Evolutionary conservation across 2,888 invertebrate genomes (phyloP).

Genomic region (Amphipoea lucens): DNA sequence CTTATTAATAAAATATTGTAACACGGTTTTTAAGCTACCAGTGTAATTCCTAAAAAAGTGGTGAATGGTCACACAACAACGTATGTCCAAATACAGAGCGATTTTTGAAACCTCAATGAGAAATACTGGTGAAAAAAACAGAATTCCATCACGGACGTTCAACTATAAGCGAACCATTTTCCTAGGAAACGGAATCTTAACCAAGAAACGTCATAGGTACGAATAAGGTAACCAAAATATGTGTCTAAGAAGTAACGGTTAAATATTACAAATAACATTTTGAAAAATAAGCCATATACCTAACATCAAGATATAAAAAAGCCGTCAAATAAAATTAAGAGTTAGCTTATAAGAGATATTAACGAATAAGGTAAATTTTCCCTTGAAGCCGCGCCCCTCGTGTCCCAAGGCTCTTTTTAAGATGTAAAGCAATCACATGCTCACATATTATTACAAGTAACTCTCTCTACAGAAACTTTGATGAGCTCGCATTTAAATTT

Average conservation of each 20-base stretch:
- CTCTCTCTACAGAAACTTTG: conserved; percentile 81
- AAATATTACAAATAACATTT: background rate
- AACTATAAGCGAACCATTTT: background rate
- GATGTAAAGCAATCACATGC: conserved; percentile 77
- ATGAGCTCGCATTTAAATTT: conserved; percentile 87
- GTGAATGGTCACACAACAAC: background rate
- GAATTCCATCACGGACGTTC: background rate
- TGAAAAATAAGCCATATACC: background rate
- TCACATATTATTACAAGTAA: conserved; percentile 77
- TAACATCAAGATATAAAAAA: background rate
- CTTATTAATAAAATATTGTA: background rate
- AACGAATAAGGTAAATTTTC: conserved; percentile 72
- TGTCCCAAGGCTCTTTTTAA: conserved; percentile 74
- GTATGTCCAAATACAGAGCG: background rate
- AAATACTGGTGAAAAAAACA: background rate
- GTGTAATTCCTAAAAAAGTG: background rate
- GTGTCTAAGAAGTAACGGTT: background rate
- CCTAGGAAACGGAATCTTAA: background rate
- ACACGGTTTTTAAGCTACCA: background rate
- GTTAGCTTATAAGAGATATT: conserved; percentile 66
- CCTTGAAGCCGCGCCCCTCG: conserved; percentile 47
- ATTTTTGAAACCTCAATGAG: background rate
- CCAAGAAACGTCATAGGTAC: background rate
- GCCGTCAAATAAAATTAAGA: conserved; percentile 39
- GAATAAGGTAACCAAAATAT: conserved; percentile 18